Evolutionary conservation across 2,113 vertebrate species (phyloP).

Genomic region (Riparia riparia): DNA sequence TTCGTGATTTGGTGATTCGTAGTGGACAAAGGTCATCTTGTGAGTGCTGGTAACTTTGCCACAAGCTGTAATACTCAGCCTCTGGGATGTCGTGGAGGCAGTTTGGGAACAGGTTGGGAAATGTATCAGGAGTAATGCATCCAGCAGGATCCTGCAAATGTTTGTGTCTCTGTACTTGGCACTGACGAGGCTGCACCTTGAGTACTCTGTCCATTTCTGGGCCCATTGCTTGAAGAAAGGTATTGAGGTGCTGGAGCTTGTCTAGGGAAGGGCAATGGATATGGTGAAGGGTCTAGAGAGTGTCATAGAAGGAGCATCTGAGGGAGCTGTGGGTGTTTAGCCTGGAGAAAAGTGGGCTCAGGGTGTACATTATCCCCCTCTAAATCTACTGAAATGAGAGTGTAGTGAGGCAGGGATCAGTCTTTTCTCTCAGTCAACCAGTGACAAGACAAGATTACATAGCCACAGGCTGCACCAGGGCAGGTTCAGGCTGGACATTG

Average conservation of each 20-base stretch:
- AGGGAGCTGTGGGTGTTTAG: not conserved
- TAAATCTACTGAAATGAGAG: not conserved
- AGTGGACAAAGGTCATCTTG: not conserved
- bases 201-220: not conserved
- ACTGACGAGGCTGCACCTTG: not conserved
- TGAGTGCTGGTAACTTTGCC: not conserved
- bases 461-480: not conserved
- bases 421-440: not conserved
- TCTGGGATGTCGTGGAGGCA: not conserved
- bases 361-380: not conserved
- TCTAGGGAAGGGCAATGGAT: not conserved
- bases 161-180: not conserved
- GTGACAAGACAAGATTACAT: not conserved
- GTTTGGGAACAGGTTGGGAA: not conserved
- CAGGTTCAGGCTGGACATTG: not conserved
- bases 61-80: not conserved
- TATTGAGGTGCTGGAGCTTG: not conserved
- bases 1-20: not conserved
- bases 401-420: accelerated
- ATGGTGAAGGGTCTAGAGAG: no score
- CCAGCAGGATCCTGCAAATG: not conserved
- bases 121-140: not conserved
- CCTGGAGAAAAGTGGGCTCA: not conserved
- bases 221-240: not conserved
- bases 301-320: not conserved